Evolutionary conservation across 2,113 vertebrate species (phyloP), one percentile per base, ranked within the genome.

Genomic region (Anguilla rostrata): DNA sequence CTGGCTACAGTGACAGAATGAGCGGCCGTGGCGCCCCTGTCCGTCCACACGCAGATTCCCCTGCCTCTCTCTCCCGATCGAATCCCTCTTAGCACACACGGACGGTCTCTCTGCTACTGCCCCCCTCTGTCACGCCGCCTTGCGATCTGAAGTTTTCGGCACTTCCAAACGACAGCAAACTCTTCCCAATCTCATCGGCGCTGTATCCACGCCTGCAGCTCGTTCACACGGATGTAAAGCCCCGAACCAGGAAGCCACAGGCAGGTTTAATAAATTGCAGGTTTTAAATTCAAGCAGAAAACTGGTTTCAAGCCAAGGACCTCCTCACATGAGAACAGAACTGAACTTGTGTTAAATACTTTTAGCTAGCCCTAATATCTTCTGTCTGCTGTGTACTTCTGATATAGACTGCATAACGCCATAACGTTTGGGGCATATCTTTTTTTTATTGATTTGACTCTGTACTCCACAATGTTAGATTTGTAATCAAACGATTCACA

Each of bases 191-290:
- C 71, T 34, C n/a, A 34, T 7, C n/a, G 20, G n/a, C 71, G 71
- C 11, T 29, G 11, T 82, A 9, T 22, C 22, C 53, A 57, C 34
- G 34, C 29, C 34, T 29, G 49, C 26, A 57, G 49, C 26, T 34
- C 0, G 6, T 29, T 53, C 81, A 83, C 29, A 60, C 53, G 53
- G 82, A 57, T 83, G 53, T 39, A 29, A 29, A 53, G 60, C 14
- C 40, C 53, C 40, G 9, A 22, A 78, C 86, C 86, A 83, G 86
- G 86, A 86, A 83, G 81, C 29, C 29, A 2, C 29, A 29, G 26
- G 18, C 63, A 22, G 15, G 40, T 82, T 63, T 82, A 22, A 41
- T 82, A 40, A 81, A 56, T 16, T 14, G 43, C 39, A 9, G 20
- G 14, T 16, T 8, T 34, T n/a, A 34, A 46, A 63, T 40, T 60